Base-by-base conservation (phyloP, 2,888 invertebrate genomes). In the Agrotis ipsilon region DNA sequence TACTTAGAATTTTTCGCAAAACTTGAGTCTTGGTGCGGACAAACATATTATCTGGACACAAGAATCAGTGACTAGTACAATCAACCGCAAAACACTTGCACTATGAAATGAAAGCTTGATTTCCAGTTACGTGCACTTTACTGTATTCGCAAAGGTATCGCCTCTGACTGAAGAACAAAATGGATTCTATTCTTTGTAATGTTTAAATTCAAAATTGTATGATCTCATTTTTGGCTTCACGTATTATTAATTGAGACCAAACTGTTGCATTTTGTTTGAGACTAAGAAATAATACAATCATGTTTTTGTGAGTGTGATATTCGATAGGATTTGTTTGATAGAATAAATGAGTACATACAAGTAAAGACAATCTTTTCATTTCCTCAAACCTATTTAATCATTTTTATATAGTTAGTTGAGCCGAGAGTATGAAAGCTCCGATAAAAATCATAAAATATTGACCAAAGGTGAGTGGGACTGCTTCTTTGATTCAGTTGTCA, bases 221-320 rank as follows among this genome's bases (percentile, higher is more conserved):
- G 78, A 78, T 80, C 70, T 75, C 61, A 51, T 49, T 48, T 63
- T 75, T 43, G 61, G 54, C 52, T 65, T 16, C 65, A 54, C 58
- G 54, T 77, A 54, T 54, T 75, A 59, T 51, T 51, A 27, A 45
- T 64, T 64, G 19, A 24, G 16, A 75, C 75, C 69, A 69, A 64
- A 69, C 32, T 46, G 39, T 55, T 55, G 46, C 61, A 75, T 80
- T 65, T 65, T 11, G 54, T 77, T 68, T 54, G 9, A 45, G 65
- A 27, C 14, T 43, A 21, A 39, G 19, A 24, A 24, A 19, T 21
- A 0, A 48, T 27, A 32, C 11, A n/a, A n/a, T n/a, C n/a, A n/a
- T 49, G 13, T 13, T 24, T 24, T 49, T 58, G 60, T 75, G 63
- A 57, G 75, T 49, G 80, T 75, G 69, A 63, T 68, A 74, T 48